These are phyloP conservation scores for Apeira syringaria DNA, from an alignment of 2,888 invertebrate species.

Conservation along the genomic window DNA sequence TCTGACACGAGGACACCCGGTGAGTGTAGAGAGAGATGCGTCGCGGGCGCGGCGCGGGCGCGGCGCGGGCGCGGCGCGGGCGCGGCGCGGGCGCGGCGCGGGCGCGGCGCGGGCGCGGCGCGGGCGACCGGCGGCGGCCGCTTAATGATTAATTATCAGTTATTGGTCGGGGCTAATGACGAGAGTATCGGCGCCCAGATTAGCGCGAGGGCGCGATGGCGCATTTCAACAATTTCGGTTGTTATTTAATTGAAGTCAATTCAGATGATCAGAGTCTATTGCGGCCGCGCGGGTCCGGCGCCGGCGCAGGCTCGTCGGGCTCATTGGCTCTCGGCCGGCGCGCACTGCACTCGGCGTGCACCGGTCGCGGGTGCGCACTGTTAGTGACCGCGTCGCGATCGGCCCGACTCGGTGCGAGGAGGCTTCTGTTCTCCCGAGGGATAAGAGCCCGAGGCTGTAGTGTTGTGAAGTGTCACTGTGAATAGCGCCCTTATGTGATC, in stretches of 20 bases:
- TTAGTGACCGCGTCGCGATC: too few species aligned
- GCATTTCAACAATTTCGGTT: conserved; percentile 84
- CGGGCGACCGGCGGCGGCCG: conserved; percentile 56
- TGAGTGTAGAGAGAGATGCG: too few species aligned
- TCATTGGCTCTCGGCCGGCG: conserved; percentile 83
- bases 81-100: too few species aligned
- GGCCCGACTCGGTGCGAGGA: too few species aligned
- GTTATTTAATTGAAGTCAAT: conserved; percentile 85
- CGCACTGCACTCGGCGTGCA: conserved; percentile 82
- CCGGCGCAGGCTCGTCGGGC: conserved; percentile 83
- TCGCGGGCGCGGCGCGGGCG: too few species aligned
- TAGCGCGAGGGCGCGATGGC: conserved; percentile 83
- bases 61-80: too few species aligned
- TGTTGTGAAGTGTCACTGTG: too few species aligned
- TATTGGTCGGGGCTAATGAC: conserved; percentile 77
- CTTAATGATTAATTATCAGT: conserved; percentile 81
- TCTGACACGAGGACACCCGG: too few species aligned
- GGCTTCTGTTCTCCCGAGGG: too few species aligned
- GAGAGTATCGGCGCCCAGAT: conserved; percentile 84
- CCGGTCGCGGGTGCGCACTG: conserved; percentile 72
- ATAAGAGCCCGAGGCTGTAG: too few species aligned
- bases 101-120: conserved; percentile 52
- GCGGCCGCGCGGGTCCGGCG: conserved; percentile 83
- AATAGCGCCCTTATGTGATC: too few species aligned
- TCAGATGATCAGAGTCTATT: conserved; percentile 84